Evolutionary conservation across 2,113 vertebrate species (phyloP), one percentile per base, ranked within the genome.

Genomic region (Vicugna pacos): DNA sequence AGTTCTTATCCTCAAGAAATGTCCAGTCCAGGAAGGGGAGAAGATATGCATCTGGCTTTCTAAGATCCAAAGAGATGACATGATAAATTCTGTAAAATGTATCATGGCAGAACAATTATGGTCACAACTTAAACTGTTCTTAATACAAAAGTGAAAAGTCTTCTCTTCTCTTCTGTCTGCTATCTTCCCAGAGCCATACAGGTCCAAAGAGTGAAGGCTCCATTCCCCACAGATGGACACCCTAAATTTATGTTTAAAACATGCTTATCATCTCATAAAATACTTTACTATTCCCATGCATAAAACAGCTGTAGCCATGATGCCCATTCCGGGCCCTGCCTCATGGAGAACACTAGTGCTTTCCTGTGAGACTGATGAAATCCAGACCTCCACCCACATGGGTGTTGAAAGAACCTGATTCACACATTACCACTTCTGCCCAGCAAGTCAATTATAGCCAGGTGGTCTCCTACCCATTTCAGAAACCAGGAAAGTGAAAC

Each of bases 361-460:
- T 69, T 72, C 65, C 54, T 52, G 38, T 11, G 50, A 67, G 58
- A 38, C 22, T 67, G 72, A 95, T 89, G 60, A 48, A 26, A 38
- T 93, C 91, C 92, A 92, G 94, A 81, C 26, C 48, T 84, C 76
- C n/a, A 32, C 16, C 17, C 35, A 54, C 1, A 2, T 17, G n/a
- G 32, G 48, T 64, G 42, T 42, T 79, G 88, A 91, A 82, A 91
- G 62, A 72, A 8, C 46, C n/a, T 72, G 35, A 69, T 79, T 82
- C 19, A 0, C 84, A 81, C 54, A 77, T 84, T 91, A 87, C 72
- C 72, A 94, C 88, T 90, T 82, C 38, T 89, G 90, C 24, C 52
- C 52, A 54, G 11, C 19, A 93, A 82, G 56, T 64, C 69, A 81
- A 95, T 89, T 85, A 84, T 2, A 89, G 72, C 13, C 84, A 87